phyloP scores from a whole-genome alignment of 2,888 invertebrate genomes.

The Agrochola macilenta region DNA sequence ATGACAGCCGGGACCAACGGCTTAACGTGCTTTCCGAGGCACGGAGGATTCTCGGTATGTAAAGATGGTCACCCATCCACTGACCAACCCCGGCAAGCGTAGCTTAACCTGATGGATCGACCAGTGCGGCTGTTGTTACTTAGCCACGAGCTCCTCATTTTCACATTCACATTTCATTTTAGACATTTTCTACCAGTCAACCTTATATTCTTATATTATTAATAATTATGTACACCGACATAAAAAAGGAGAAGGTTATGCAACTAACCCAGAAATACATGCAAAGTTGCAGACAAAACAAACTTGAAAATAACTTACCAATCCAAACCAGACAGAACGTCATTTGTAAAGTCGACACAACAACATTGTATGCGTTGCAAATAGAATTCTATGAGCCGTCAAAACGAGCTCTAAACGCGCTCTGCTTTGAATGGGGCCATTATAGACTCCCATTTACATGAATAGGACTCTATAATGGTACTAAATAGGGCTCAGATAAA shows the following conservation, averaged over 20 bases:
- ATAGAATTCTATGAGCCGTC: slow-evolving; percentile 46
- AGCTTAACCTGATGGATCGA: too few species aligned
- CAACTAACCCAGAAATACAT: not conserved
- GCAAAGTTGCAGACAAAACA: not conserved
- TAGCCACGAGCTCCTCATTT: too few species aligned
- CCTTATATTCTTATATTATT: too few species aligned
- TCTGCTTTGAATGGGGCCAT: slow-evolving; percentile 35
- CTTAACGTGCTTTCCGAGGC: too few species aligned
- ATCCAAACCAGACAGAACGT: slow-evolving; percentile 22
- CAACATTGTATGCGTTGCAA: slow-evolving; percentile 17
- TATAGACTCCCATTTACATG: slow-evolving; percentile 30
- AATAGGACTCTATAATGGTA: slow-evolving; percentile 19
- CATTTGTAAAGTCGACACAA: slow-evolving; percentile 7
- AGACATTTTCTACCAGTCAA: too few species aligned
- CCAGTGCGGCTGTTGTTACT: too few species aligned
- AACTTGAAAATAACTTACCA: slow-evolving; percentile 13
- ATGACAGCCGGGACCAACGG: too few species aligned
- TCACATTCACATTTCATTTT: too few species aligned
- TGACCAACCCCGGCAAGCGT: too few species aligned
- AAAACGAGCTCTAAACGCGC: slow-evolving; percentile 29
- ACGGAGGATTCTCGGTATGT: too few species aligned
- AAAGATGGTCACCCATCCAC: too few species aligned
- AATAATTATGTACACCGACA: too few species aligned
- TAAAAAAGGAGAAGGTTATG: not conserved
- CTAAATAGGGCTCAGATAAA: slow-evolving; percentile 24